These are phyloP conservation scores for Sebastes kiyomatsui DNA, from an alignment of 2,797 vertebrate species.

Conservation along the genomic window DNA sequence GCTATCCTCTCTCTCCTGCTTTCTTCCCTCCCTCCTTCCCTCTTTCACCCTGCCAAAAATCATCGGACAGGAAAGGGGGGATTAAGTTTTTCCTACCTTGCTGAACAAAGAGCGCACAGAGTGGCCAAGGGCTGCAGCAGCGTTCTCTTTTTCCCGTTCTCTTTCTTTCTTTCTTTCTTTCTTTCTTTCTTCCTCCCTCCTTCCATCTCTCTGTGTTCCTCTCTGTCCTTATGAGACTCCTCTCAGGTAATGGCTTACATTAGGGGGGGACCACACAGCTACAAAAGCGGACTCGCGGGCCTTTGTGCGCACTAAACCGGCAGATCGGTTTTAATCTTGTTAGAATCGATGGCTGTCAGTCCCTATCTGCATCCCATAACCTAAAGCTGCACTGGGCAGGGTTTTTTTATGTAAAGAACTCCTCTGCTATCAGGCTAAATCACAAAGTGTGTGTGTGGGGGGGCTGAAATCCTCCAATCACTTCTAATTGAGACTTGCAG, in stretches of 20 bases:
- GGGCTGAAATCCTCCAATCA: background rate
- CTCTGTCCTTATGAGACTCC: constrained; percentile 54
- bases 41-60: constrained; percentile 87
- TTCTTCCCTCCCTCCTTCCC: constrained; percentile 52
- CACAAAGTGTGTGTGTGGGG: background rate
- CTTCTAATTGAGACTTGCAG: constrained; percentile 19
- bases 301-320: constrained; percentile 33
- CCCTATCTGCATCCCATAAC: constrained; percentile 52
- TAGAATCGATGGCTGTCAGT: constrained; percentile 70
- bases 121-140: constrained; percentile 84
- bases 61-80: constrained; percentile 96
- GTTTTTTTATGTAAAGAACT: constrained; percentile 32
- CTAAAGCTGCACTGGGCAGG: constrained; percentile 25
- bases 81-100: constrained; percentile 99
- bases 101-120: constrained; percentile 94
- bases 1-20: constrained; percentile 47
- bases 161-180: constrained; percentile 17
- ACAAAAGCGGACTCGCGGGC: constrained; percentile 46
- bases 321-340: constrained; percentile 71
- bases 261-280: constrained; percentile 63
- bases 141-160: constrained; percentile 71
- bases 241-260: constrained; percentile 73
- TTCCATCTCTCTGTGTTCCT: constrained; percentile 39
- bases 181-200: constrained; percentile 57
- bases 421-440: background rate